Percentiles rank a stretch among this genome's conserved stretches.
phyloP scores from a whole-genome alignment of 2,888 invertebrate genomes.

The Trachelus stipa region DNA sequence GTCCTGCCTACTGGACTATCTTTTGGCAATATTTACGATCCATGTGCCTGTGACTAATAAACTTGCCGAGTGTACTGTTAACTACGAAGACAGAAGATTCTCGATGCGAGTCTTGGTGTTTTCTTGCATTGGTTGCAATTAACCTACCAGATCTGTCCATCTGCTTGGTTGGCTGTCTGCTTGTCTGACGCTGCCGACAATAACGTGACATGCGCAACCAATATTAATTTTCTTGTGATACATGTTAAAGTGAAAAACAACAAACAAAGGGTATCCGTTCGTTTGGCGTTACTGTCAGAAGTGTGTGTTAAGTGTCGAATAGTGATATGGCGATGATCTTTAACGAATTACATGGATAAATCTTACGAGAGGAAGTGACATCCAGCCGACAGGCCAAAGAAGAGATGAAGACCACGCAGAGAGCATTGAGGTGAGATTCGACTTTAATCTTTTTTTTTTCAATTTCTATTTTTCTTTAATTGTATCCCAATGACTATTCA shows the following conservation, averaged over 20 bases:
- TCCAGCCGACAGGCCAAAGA: neutral
- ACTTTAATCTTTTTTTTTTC: neutral
- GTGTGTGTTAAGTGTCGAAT: neutral
- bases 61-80: neutral
- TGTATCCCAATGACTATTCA: neutral
- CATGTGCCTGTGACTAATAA: neutral
- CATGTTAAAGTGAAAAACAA: neutral
- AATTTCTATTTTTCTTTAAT: neutral
- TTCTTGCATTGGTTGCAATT: neutral
- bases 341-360: conserved; percentile 33
- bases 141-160: neutral
- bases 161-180: neutral
- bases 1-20: neutral
- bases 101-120: neutral
- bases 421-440: conserved; percentile 40
- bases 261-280: neutral
- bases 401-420: conserved; percentile 48
- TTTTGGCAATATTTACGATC: neutral
- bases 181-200: neutral
- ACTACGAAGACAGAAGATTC: neutral
- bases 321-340: neutral
- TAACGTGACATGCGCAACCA: neutral
- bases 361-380: conserved; percentile 22
- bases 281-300: neutral
- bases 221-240: neutral